Evolutionary conservation across 2,797 vertebrate species (phyloP).

Genomic region (Chromobotia macracanthus): DNA sequence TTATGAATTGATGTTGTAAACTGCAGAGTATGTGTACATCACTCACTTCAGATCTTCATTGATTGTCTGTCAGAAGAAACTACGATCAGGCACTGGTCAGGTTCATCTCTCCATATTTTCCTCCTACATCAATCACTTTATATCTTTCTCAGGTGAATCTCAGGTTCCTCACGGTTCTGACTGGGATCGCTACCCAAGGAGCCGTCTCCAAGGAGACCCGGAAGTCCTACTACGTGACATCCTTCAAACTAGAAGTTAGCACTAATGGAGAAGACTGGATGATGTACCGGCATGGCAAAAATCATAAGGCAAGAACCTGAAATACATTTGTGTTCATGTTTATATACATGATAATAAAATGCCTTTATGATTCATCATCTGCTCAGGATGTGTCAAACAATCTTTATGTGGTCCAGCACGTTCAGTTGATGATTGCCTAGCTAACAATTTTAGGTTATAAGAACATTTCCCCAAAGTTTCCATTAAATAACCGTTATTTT

Average conservation of each 20-base stretch:
- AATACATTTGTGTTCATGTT: not conserved
- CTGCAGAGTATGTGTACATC: constrained; percentile 15
- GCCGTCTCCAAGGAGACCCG: constrained; percentile 94
- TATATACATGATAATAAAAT: not conserved
- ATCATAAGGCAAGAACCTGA: constrained; percentile 86
- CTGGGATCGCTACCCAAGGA: constrained; percentile 94
- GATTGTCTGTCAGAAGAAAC: no score
- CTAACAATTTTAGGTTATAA: no score
- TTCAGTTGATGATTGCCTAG: not conserved
- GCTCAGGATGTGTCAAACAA: not conserved
- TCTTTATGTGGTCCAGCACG: not conserved
- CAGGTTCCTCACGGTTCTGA: constrained; percentile 86
- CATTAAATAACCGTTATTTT: no score
- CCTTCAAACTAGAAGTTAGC: constrained; percentile 97
- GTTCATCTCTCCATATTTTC: not conserved
- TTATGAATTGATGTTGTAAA: constrained; percentile 10
- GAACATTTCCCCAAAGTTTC: no score
- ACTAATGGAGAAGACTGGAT: constrained; percentile 99
- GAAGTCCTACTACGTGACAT: constrained; percentile 89
- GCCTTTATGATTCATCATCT: not conserved
- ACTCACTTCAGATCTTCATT: not conserved
- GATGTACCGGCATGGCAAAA: constrained; percentile 96
- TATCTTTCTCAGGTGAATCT: constrained; percentile 64
- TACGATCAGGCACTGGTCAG: not conserved
- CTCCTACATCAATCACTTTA: constrained; percentile 8